Evolutionary conservation across 2,797 vertebrate species (phyloP).

Genomic region (Kryptolebias ocellatus): DNA sequence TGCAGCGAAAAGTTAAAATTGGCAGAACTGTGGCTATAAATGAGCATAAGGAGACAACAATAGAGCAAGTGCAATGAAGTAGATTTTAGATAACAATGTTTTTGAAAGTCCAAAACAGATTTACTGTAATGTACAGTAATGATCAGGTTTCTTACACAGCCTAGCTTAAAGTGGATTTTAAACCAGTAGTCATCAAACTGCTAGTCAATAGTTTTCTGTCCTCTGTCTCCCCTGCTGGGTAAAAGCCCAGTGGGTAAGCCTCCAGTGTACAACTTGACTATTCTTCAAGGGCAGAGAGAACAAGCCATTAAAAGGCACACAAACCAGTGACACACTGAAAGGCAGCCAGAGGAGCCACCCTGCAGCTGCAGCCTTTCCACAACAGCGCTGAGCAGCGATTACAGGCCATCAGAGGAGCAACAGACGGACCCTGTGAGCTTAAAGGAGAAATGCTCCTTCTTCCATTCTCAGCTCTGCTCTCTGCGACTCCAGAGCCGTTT

Average conservation of each 20-base stretch:
- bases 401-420: slow-evolving; percentile 55
- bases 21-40: no score
- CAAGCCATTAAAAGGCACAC: slow-evolving; percentile 42
- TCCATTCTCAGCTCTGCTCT: slow-evolving; percentile 11
- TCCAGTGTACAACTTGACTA: slow-evolving; percentile 14
- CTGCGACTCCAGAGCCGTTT: slow-evolving; percentile 10
- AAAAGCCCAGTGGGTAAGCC: slow-evolving; percentile 14
- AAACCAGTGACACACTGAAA: slow-evolving; percentile 43
- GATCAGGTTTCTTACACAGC: background rate
- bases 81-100: no score
- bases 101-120: no score
- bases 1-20: no score
- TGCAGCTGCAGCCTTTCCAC: slow-evolving; percentile 47
- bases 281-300: slow-evolving; percentile 40
- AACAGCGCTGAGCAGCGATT: slow-evolving; percentile 56
- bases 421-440: slow-evolving; percentile 36
- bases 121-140: no score
- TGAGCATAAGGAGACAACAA: no score
- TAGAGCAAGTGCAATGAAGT: no score
- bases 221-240: slow-evolving; percentile 1
- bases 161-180: background rate
- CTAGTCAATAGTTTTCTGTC: background rate
- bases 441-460: slow-evolving; percentile 22
- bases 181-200: background rate
- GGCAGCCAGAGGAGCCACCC: slow-evolving; percentile 44